phyloP scores from a whole-genome alignment of 23 tunicate genomes.

The Halocynthia aurantium region DNA sequence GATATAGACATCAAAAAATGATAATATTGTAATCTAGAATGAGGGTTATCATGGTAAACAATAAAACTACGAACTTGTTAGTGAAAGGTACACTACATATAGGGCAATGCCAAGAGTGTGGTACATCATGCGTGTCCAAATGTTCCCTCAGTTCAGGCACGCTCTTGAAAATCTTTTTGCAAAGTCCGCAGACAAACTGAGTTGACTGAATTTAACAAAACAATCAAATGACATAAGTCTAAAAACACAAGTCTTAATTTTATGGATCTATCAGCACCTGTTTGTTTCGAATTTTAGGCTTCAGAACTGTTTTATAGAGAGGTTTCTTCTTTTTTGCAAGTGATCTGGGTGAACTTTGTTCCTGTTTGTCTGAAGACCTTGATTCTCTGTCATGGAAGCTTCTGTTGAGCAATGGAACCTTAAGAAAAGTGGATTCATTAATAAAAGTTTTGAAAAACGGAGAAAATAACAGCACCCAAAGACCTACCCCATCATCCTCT shows the following conservation, averaged over 20 bases:
- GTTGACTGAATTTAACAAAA: slow-evolving; percentile 27
- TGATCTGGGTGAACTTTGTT: too few relatives aligned
- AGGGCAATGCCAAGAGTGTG: slow-evolving; percentile 79
- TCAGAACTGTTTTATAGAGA: too few relatives aligned
- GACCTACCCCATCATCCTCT: neutral
- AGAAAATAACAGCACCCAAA: neutral
- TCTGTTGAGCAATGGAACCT: too few relatives aligned
- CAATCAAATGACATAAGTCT: too few relatives aligned
- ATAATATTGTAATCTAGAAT: neutral
- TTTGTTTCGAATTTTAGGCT: too few relatives aligned
- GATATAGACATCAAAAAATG: too few relatives aligned
- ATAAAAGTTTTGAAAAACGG: neutral
- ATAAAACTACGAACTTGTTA: slow-evolving; percentile 37
- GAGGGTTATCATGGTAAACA: neutral
- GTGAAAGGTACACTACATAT: slow-evolving; percentile 66
- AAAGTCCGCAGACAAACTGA: slow-evolving; percentile 68
- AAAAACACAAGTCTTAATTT: too few relatives aligned
- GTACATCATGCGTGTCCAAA: slow-evolving; percentile 56
- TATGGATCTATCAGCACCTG: too few relatives aligned
- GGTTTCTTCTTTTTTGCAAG: too few relatives aligned
- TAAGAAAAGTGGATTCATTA: too few relatives aligned
- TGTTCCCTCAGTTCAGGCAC: slow-evolving; percentile 43
- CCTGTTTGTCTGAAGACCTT: too few relatives aligned
- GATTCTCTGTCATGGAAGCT: too few relatives aligned
- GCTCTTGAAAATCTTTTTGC: slow-evolving; percentile 47